Conservation (phyloP, 2,797 vertebrate genomes). For the Typhlichthys eigenmanni region DNA sequence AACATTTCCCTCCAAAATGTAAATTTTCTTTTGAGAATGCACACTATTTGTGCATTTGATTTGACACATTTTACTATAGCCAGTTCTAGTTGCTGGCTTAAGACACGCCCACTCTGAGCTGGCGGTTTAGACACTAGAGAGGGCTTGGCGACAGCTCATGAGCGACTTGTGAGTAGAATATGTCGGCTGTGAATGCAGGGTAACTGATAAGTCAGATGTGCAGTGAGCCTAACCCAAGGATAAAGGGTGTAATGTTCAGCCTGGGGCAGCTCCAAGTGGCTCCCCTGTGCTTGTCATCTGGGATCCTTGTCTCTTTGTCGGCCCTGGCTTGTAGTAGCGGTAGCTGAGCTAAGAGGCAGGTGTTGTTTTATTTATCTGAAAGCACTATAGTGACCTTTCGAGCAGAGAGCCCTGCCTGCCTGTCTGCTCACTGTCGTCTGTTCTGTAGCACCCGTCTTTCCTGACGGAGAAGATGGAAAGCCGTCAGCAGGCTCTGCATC, state of each 20-base stretch:
- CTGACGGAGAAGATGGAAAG: conserved; percentile 48
- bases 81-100: too few species aligned
- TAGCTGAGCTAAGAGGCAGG: conserved; percentile 66
- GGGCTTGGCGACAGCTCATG: too few species aligned
- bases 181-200: too few species aligned
- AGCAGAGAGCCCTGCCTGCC: conserved; percentile 60
- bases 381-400: conserved; percentile 70
- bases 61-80: too few species aligned
- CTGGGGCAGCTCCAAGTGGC: conserved; percentile 49
- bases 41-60: too few species aligned
- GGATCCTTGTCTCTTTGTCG: conserved; percentile 65
- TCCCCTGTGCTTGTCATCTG: conserved; percentile 65
- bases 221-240: conserved; percentile 41
- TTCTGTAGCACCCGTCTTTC: conserved; percentile 49
- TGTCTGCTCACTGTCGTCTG: conserved; percentile 45
- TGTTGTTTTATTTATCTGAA: conserved; percentile 77
- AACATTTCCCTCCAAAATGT: too few species aligned
- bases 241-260: too few species aligned
- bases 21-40: too few species aligned
- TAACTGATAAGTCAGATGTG: conserved; percentile 15
- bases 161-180: too few species aligned
- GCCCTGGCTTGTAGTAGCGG: conserved; percentile 57
- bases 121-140: too few species aligned
- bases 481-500: conserved; percentile 23
- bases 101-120: too few species aligned